Evolutionary conservation across 2,797 vertebrate genomes (phyloP).

Genomic region (Heteromormyrus szaboi): DNA sequence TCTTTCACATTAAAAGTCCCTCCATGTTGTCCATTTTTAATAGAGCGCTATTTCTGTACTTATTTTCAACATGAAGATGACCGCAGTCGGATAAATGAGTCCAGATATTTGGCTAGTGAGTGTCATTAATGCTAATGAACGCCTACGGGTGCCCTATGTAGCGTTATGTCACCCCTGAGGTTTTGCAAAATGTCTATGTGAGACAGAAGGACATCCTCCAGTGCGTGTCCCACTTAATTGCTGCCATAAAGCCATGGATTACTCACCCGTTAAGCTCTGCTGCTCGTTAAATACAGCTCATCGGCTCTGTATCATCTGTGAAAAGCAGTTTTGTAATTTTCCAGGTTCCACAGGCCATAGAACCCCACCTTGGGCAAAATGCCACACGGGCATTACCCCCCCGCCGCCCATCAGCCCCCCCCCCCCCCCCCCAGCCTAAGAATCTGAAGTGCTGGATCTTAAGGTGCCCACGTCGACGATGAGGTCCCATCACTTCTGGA

Average conservation of each 20-base stretch:
- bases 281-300: background rate
- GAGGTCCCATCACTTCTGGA: background rate
- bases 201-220: background rate
- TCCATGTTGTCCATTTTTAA: background rate
- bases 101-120: background rate
- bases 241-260: background rate
- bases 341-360: constrained; percentile 94
- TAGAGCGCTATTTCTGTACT: constrained; percentile 21
- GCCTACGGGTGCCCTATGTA: background rate
- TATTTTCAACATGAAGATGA: background rate
- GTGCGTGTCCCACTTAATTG: background rate
- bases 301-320: background rate
- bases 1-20: background rate
- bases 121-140: background rate
- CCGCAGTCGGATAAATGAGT: background rate
- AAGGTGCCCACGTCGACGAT: constrained; percentile 61
- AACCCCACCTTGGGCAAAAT: constrained; percentile 48
- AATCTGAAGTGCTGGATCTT: constrained; percentile 72
- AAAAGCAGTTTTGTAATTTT: constrained; percentile 28
- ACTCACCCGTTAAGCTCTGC: background rate
- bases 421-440: background rate
- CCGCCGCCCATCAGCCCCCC: background rate
- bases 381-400: constrained; percentile 34
- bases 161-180: background rate
- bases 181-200: background rate